phyloP scores from a whole-genome alignment of 1,140 invertebrate genomes.

The Trachymyrmex cornetzi region DNA sequence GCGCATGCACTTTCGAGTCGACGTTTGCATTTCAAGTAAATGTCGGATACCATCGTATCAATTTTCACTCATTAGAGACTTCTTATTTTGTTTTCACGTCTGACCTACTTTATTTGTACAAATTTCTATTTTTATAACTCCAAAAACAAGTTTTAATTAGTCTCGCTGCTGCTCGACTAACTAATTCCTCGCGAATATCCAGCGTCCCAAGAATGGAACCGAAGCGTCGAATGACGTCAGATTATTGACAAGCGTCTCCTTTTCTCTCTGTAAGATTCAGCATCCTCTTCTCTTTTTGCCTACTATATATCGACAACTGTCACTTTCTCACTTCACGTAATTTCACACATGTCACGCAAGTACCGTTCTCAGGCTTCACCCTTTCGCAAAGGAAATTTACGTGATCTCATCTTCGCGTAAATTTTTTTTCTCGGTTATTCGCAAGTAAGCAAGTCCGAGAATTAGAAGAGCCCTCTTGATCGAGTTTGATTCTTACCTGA shows the following conservation, averaged over 20 bases:
- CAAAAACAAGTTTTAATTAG: background rate
- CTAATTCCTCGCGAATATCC: background rate
- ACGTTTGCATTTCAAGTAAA: conserved; percentile 13
- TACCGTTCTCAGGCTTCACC: background rate
- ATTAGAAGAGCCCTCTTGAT: background rate
- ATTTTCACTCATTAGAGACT: background rate
- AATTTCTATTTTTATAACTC: conserved; percentile 9
- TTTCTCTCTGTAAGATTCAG: background rate
- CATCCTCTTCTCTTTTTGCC: background rate
- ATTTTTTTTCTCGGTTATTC: background rate
- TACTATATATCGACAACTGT: background rate
- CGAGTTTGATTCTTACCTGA: conserved; percentile 33
- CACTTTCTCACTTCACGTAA: background rate
- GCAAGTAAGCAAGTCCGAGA: background rate
- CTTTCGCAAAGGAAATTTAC: background rate
- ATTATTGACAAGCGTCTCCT: conserved; percentile 12
- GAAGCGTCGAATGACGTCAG: background rate
- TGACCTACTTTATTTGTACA: background rate
- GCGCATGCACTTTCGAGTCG: background rate
- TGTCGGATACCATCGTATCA: background rate
- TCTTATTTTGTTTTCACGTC: background rate
- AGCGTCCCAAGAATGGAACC: background rate
- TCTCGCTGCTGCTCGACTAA: too few species aligned
- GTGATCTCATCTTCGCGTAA: background rate
- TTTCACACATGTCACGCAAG: background rate